Evolutionary conservation across 1,140 invertebrate species (phyloP).

Genomic region (Aricia agestis): DNA sequence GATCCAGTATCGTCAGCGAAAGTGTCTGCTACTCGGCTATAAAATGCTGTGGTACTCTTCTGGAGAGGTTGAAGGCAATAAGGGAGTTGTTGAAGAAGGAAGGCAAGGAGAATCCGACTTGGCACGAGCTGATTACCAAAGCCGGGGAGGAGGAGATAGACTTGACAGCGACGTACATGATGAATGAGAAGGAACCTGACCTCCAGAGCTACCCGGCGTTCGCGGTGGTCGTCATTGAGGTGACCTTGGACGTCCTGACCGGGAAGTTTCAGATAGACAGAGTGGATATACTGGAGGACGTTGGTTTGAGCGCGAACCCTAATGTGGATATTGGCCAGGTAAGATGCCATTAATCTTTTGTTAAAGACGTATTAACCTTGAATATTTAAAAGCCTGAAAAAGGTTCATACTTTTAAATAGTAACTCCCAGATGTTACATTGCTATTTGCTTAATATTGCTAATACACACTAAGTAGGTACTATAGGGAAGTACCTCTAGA

Average conservation of each 20-base stretch:
- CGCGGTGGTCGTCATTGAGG: conserved; percentile 79
- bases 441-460: too few relatives aligned
- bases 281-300: conserved; percentile 86
- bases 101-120: conserved; percentile 72
- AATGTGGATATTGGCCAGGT: conserved; percentile 89
- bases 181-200: conserved; percentile 61
- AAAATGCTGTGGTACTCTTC: conserved; percentile 80
- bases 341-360: conserved; percentile 15
- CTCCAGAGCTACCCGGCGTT: conserved; percentile 77
- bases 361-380: background rate
- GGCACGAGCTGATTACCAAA: conserved; percentile 80
- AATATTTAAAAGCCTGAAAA: too few relatives aligned
- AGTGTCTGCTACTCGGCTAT: conserved; percentile 80
- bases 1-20: conserved; percentile 85
- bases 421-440: too few relatives aligned
- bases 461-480: too few relatives aligned
- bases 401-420: too few relatives aligned
- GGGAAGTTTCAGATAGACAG: conserved; percentile 81
- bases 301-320: conserved; percentile 82
- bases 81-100: conserved; percentile 68
- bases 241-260: conserved; percentile 84
- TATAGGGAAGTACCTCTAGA: too few relatives aligned
- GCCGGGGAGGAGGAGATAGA: conserved; percentile 79
- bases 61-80: conserved; percentile 80
- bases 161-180: conserved; percentile 79